Conservation (phyloP, 2,113 vertebrate species). For the Corvus moneduloides region DNA sequence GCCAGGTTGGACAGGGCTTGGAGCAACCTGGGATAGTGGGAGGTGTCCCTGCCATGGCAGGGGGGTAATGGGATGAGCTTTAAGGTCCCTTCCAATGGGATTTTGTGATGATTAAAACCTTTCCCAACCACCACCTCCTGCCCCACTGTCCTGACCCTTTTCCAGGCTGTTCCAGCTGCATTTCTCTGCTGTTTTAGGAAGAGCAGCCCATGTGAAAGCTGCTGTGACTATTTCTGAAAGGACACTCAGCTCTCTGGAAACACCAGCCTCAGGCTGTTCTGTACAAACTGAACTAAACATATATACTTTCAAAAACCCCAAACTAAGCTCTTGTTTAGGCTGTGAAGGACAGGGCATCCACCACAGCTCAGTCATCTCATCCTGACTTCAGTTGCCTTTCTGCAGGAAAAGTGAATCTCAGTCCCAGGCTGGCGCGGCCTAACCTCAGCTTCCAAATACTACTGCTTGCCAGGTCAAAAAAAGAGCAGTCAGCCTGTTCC, state of each 20-base stretch:
- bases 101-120: not conserved
- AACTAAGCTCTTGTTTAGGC: not conserved
- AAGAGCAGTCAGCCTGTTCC: not conserved
- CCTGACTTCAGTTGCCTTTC: not conserved
- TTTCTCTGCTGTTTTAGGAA: not conserved
- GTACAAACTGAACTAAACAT: not conserved
- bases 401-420: not conserved
- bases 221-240: not conserved
- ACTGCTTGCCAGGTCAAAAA: not conserved
- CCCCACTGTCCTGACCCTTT: not conserved
- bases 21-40: fast-evolving
- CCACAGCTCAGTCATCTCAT: too few species aligned
- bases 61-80: fast-evolving
- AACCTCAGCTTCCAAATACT: not conserved
- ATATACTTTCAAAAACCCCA: not conserved
- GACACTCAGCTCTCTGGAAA: not conserved
- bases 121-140: not conserved
- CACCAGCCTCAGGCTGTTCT: not conserved
- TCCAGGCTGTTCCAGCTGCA: not conserved
- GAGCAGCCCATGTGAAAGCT: not conserved
- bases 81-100: not conserved
- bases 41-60: not conserved
- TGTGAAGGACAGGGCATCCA: not conserved
- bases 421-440: not conserved
- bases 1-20: fast-evolving